A percentile compares a stretch with the other conserved stretches of the same genome.
These are phyloP conservation scores for Camponotus fellah DNA, from an alignment of 2,888 invertebrate species.

Conservation along the genomic window DNA sequence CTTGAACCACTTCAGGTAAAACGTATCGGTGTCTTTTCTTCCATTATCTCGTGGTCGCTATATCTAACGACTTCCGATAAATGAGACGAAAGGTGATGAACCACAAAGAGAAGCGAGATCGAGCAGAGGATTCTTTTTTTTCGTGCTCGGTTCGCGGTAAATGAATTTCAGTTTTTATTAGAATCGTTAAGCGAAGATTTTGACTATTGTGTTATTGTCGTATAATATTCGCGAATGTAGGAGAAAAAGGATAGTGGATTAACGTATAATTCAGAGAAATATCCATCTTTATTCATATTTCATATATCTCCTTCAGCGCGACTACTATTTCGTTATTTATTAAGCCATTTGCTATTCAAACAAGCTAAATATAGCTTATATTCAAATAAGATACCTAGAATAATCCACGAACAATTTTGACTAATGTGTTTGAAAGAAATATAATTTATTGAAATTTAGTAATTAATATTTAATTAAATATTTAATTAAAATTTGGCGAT, in stretches of 20 bases:
- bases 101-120: neutral
- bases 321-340: constrained; percentile 12
- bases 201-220: neutral
- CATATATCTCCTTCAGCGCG: neutral
- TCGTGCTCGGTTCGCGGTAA: neutral
- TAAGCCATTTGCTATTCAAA: neutral
- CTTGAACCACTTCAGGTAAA: constrained; percentile 44
- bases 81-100: neutral
- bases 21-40: constrained; percentile 43
- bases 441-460: neutral
- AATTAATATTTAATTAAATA: no score
- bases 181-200: constrained; percentile 1
- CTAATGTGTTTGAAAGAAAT: neutral
- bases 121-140: neutral
- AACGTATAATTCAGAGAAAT: neutral
- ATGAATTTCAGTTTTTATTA: constrained; percentile 7
- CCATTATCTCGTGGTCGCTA: constrained; percentile 58
- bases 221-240: neutral
- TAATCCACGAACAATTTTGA: neutral
- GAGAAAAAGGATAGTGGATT: neutral
- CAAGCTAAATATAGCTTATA: constrained; percentile 1
- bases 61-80: constrained; percentile 66
- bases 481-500: no score
- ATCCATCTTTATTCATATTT: neutral
- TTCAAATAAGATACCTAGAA: neutral